Evolutionary conservation across 1,140 invertebrate genomes (phyloP).

Genomic region (Drosophila setifemur): DNA sequence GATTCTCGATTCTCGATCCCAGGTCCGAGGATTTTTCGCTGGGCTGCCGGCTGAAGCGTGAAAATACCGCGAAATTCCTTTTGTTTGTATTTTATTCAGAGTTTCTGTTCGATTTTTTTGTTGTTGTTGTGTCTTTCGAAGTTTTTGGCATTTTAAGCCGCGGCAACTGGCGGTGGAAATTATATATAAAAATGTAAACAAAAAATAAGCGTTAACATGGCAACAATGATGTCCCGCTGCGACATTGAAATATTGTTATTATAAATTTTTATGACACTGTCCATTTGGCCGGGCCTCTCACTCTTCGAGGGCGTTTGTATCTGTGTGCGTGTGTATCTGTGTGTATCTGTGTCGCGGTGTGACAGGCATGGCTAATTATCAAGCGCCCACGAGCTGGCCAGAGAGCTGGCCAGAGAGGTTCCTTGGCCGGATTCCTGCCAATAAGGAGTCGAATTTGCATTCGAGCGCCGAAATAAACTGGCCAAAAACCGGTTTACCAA

Average conservation of each 20-base stretch:
- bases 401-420: no score
- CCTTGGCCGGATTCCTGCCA: not conserved
- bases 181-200: conserved; percentile 72
- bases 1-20: not conserved
- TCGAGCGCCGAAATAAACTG: not conserved
- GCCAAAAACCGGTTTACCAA: not conserved
- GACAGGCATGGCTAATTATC: conserved; percentile 35
- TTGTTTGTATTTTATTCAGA: conserved; percentile 27
- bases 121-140: conserved; percentile 3
- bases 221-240: conserved; percentile 80
- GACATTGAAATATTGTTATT: conserved; percentile 82
- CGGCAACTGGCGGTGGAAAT: conserved; percentile 24
- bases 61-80: conserved; percentile 81
- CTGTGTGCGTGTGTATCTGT: not conserved
- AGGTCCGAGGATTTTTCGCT: conserved; percentile 6
- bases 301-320: not conserved
- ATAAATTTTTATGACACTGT: conserved; percentile 78
- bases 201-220: conserved; percentile 82
- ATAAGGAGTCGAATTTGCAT: conserved; percentile 8
- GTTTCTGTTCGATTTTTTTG: conserved; percentile 1
- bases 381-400: conserved; percentile 14
- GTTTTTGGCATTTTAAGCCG: conserved; percentile 33
- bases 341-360: no score
- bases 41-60: conserved; percentile 63
- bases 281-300: conserved; percentile 21